Conservation (phyloP, 2,113 vertebrate genomes). For the Spermophilus dauricus region DNA sequence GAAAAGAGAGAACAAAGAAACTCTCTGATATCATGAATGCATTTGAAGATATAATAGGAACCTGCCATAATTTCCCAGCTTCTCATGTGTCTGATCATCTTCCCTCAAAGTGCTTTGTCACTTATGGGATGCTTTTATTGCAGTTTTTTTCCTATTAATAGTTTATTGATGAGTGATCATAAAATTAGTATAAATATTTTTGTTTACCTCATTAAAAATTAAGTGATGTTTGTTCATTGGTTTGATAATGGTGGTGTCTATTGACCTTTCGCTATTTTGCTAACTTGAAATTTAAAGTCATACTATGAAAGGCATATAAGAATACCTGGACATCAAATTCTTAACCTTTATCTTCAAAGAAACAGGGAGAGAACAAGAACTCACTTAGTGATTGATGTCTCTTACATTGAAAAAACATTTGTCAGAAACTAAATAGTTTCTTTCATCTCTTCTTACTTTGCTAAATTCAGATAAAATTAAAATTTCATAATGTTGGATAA, state of each 20-base stretch:
- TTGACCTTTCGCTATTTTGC: neutral
- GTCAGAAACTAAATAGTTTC: neutral
- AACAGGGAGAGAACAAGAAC: neutral
- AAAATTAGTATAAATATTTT: neutral
- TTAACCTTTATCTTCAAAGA: neutral
- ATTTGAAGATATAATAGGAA: neutral
- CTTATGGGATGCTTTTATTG: neutral
- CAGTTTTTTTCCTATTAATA: neutral
- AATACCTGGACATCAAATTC: neutral
- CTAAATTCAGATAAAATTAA: constrained; percentile 56
- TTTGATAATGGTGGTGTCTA: neutral
- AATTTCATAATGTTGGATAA: neutral
- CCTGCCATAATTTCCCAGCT: no score
- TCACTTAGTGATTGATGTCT: neutral
- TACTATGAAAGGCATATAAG: neutral
- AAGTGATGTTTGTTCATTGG: neutral
- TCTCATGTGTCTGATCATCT: neutral
- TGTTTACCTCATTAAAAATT: neutral
- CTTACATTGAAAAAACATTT: neutral
- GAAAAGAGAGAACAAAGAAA: no score
- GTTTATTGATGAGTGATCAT: neutral
- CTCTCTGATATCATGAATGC: no score
- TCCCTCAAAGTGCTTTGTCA: neutral
- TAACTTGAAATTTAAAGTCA: neutral
- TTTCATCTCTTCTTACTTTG: constrained; percentile 26